These are phyloP conservation scores for Hippocampus guttulatus DNA, from an alignment of 2,113 vertebrate genomes.

Conservation along the genomic window DNA sequence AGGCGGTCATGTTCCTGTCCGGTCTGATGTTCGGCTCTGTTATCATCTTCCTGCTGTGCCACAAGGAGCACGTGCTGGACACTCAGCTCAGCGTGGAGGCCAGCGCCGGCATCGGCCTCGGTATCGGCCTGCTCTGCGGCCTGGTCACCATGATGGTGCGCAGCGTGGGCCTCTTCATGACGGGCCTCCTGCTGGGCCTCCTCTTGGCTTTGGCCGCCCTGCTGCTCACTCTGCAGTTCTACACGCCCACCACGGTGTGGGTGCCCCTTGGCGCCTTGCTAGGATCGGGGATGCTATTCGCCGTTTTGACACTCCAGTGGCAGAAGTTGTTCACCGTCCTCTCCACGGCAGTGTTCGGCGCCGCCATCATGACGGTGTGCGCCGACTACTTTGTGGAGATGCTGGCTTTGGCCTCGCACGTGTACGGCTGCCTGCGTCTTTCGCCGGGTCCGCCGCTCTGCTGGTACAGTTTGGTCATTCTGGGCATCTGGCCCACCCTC, in stretches of 20 bases:
- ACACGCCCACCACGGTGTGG: slow-evolving; percentile 80
- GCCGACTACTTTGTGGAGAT: slow-evolving; percentile 82
- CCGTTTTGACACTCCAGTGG: slow-evolving; percentile 82
- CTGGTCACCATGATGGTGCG: slow-evolving; percentile 86
- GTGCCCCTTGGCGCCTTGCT: slow-evolving; percentile 79
- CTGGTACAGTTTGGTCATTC: slow-evolving; percentile 87
- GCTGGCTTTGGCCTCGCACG: slow-evolving; percentile 71
- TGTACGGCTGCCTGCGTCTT: slow-evolving; percentile 76
- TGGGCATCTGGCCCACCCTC: slow-evolving; percentile 81
- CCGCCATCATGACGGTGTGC: slow-evolving; percentile 78
- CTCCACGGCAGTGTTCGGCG: slow-evolving; percentile 80
- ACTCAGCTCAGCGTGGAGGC: slow-evolving; percentile 84
- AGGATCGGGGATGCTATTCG: slow-evolving; percentile 80
- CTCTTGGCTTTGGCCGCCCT: slow-evolving; percentile 76
- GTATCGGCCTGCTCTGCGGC: slow-evolving; percentile 83
- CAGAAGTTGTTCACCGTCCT: slow-evolving; percentile 79
- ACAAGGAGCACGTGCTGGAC: slow-evolving; percentile 84
- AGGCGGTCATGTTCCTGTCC: slow-evolving; percentile 87
- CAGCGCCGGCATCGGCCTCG: slow-evolving; percentile 82
- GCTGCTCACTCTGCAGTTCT: slow-evolving; percentile 76
- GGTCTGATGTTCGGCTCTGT: slow-evolving; percentile 83
- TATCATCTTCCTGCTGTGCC: slow-evolving; percentile 85
- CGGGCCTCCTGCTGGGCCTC: slow-evolving; percentile 82
- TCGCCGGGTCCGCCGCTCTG: slow-evolving; percentile 71
- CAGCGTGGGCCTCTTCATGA: slow-evolving; percentile 87